These are phyloP conservation scores for Verasper variegatus DNA, from an alignment of 2,113 vertebrate species.

Conservation along the genomic window DNA sequence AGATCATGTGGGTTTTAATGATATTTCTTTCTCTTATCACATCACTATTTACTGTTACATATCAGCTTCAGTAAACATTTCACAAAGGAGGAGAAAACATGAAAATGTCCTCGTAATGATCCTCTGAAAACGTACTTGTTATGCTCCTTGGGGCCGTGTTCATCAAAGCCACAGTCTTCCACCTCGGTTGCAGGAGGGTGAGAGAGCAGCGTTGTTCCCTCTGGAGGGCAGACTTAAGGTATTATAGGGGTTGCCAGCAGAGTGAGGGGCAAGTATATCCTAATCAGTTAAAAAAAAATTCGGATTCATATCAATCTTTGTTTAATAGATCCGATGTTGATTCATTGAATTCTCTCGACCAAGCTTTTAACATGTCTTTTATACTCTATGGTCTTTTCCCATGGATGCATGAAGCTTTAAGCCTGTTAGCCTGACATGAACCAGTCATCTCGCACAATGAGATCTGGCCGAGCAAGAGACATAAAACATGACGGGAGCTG, in stretches of 20 bases:
- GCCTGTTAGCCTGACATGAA: too few species aligned
- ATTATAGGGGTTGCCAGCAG: too few species aligned
- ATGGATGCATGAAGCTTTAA: background rate
- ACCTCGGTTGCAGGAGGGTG: too few species aligned
- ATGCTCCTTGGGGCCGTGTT: conserved; percentile 35
- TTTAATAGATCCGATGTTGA: background rate
- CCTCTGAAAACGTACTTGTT: background rate
- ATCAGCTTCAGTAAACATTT: conserved; percentile 24
- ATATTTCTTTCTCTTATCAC: background rate
- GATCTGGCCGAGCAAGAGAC: background rate
- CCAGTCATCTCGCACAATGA: background rate
- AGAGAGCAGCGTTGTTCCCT: too few species aligned
- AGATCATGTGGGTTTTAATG: background rate
- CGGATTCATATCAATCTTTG: background rate
- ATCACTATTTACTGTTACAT: conserved; percentile 9
- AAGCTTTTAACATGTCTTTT: background rate
- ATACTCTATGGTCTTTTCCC: background rate
- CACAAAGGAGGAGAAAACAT: background rate
- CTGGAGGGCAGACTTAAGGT: too few species aligned
- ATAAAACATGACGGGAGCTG: background rate
- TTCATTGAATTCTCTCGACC: background rate
- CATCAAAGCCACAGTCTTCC: conserved; percentile 41
- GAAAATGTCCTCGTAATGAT: background rate
- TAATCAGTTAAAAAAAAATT: too few species aligned
- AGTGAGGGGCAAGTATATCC: too few species aligned